phyloP scores from a whole-genome alignment of 2,888 invertebrate species.

The Cyclophora albipunctata region DNA sequence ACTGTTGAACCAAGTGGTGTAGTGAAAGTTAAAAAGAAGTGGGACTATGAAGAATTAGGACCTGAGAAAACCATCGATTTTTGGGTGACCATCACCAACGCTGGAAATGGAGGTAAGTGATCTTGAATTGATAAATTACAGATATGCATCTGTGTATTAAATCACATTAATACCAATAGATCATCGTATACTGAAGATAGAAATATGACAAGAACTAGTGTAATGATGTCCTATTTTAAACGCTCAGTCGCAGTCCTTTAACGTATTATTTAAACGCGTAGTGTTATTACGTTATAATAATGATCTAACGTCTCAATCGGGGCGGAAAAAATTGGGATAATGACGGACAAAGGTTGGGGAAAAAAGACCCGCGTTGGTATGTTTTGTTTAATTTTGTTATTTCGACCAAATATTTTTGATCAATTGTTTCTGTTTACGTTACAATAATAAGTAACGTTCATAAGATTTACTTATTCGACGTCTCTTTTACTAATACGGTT shows the following conservation, averaged over 20 bases:
- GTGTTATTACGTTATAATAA: conserved; percentile 14
- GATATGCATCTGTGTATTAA: conserved; percentile 7
- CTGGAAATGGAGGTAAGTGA: conserved; percentile 88
- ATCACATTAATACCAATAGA: conserved; percentile 2
- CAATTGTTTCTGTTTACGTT: too few species aligned
- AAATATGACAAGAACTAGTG: too few species aligned
- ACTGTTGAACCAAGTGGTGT: conserved; percentile 93
- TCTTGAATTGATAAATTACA: not conserved
- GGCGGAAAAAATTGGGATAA: conserved; percentile 46
- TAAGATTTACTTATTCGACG: too few species aligned
- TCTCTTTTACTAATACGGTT: not conserved
- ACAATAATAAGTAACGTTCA: not conserved
- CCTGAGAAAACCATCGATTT: conserved; percentile 97
- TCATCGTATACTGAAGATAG: too few species aligned
- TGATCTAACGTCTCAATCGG: conserved; percentile 48
- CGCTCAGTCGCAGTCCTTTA: too few species aligned
- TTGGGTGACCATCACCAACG: conserved; percentile 95
- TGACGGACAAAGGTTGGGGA: conserved; percentile 25
- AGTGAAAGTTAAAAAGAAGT: conserved; percentile 95
- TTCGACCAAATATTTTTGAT: too few species aligned
- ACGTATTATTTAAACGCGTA: too few species aligned
- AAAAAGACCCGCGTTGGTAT: conserved; percentile 1
- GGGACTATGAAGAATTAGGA: conserved; percentile 96
- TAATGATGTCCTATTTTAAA: too few species aligned
- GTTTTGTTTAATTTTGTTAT: conserved; percentile 12